Evolutionary conservation across 2,113 vertebrate species (phyloP).

Genomic region (Pongo abelii): DNA sequence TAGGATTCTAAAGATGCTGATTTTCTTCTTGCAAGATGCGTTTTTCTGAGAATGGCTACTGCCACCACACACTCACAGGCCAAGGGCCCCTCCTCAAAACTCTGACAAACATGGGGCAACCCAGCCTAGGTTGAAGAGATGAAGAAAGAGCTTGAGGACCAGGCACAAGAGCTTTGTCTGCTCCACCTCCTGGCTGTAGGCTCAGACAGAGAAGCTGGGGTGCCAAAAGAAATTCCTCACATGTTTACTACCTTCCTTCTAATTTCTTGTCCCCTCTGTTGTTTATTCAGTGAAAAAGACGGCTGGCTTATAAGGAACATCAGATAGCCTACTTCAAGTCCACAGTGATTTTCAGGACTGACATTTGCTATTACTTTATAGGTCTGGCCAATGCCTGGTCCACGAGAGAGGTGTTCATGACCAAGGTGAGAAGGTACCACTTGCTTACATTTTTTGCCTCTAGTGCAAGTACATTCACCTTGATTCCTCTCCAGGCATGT

Average conservation of each 20-base stretch:
- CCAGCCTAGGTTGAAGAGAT: too few relatives aligned
- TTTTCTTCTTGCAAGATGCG: background rate
- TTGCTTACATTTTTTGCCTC: background rate
- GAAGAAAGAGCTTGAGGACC: background rate
- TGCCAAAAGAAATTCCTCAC: background rate
- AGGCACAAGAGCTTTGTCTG: too few relatives aligned
- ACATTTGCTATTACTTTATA: background rate
- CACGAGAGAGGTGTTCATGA: background rate
- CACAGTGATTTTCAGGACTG: background rate
- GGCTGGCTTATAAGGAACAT: background rate
- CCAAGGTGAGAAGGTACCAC: background rate
- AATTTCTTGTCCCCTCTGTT: background rate
- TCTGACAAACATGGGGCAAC: background rate
- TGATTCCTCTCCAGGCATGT: slow-evolving; percentile 38
- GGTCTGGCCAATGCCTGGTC: background rate
- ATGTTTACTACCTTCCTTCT: background rate
- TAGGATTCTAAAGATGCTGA: background rate
- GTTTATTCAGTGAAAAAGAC: background rate
- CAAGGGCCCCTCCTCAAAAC: background rate
- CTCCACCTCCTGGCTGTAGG: background rate
- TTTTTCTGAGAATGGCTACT: background rate
- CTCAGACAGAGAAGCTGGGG: background rate
- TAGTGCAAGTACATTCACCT: background rate
- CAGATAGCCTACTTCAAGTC: background rate
- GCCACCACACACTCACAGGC: background rate